These are phyloP conservation scores for Enteromius anoplus DNA, from an alignment of 2,797 vertebrate species.

Conservation along the genomic window DNA sequence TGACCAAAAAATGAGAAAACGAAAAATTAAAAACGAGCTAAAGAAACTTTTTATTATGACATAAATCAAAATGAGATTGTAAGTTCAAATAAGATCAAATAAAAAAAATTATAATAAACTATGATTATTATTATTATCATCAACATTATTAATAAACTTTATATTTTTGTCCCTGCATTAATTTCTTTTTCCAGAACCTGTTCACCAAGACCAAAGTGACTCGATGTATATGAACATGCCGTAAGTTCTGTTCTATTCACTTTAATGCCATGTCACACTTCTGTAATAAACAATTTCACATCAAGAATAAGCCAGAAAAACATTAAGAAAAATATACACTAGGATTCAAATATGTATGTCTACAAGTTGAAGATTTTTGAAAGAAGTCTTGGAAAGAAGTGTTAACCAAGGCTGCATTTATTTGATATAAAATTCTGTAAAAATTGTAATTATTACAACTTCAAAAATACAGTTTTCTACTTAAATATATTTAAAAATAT, in stretches of 20 bases:
- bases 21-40: too few species aligned
- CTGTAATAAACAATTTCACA: neutral
- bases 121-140: neutral
- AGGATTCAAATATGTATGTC: too few species aligned
- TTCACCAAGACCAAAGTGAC: neutral
- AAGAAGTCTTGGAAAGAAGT: too few species aligned
- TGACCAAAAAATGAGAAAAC: too few species aligned
- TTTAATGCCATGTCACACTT: neutral
- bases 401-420: too few species aligned
- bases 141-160: neutral
- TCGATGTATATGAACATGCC: neutral
- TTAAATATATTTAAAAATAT: too few species aligned
- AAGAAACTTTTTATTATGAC: neutral
- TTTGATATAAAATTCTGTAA: too few species aligned
- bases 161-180: neutral
- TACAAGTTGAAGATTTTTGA: too few species aligned
- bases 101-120: neutral
- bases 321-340: too few species aligned
- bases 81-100: neutral
- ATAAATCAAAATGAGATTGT: neutral
- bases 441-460: too few species aligned
- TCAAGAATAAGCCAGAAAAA: neutral
- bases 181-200: neutral
- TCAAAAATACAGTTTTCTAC: too few species aligned
- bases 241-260: constrained; percentile 32